Percentiles rank a stretch among this genome's conserved stretches.
phyloP scores from a whole-genome alignment of 2,113 vertebrate species.

The Oncorhynchus mykiss region DNA sequence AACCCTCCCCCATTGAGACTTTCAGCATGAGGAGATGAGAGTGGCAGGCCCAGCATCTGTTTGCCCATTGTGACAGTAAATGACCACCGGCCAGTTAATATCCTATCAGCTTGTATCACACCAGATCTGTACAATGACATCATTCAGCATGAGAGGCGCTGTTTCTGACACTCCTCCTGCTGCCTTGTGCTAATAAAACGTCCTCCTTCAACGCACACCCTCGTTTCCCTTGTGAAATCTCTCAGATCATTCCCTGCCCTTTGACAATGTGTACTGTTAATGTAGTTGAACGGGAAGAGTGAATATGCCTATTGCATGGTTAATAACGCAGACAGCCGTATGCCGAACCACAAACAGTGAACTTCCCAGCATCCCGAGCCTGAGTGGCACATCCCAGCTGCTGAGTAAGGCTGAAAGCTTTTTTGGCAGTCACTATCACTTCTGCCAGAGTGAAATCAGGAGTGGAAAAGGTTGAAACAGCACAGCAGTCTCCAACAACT shows the following conservation, averaged over 20 bases:
- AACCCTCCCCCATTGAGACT: slow-evolving; percentile 35
- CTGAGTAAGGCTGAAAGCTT: slow-evolving; percentile 33
- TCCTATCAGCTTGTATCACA: slow-evolving; percentile 27
- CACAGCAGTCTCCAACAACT: background rate
- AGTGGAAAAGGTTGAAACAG: slow-evolving; percentile 25
- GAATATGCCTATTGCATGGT: background rate
- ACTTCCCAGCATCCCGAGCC: slow-evolving; percentile 18
- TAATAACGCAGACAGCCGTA: background rate
- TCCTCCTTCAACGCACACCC: background rate
- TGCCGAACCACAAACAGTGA: slow-evolving; percentile 14
- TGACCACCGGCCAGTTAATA: slow-evolving; percentile 15
- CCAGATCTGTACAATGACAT: slow-evolving; percentile 10
- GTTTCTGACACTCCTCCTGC: slow-evolving; percentile 1
- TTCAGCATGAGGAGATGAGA: slow-evolving; percentile 15
- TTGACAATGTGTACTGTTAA: too few relatives aligned
- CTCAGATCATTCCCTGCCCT: too few relatives aligned
- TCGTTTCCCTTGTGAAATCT: slow-evolving; percentile 8
- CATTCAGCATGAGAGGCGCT: slow-evolving; percentile 14
- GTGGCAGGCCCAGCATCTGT: slow-evolving; percentile 52
- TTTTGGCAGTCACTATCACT: slow-evolving; percentile 32
- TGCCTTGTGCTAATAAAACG: background rate
- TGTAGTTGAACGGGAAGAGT: background rate
- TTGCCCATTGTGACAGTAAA: slow-evolving; percentile 33
- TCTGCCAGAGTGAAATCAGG: slow-evolving; percentile 36
- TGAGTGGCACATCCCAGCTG: slow-evolving; percentile 26